A percentile compares a stretch with the other conserved stretches of the same genome.
Conservation (phyloP, 2,888 invertebrate genomes). For the Epistrophe eligans region DNA sequence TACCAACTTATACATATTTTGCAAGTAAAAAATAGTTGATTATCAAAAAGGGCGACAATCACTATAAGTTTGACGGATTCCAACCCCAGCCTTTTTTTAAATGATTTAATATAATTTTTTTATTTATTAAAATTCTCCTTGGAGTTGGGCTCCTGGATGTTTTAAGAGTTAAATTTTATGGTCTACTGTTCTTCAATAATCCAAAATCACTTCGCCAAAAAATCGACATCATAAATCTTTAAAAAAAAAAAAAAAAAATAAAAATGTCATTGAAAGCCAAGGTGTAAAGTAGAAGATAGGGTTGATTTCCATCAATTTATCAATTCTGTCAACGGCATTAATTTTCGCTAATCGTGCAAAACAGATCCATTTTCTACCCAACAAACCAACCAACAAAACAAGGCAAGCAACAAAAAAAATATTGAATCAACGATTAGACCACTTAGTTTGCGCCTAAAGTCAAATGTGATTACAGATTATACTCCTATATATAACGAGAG, state of each 20-base stretch:
- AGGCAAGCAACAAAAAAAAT: background rate
- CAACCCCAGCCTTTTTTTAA: too few species aligned
- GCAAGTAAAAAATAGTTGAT: too few species aligned
- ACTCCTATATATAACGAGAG: background rate
- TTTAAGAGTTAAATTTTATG: too few species aligned
- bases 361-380: constrained; percentile 23
- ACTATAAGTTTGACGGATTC: too few species aligned
- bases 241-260: too few species aligned
- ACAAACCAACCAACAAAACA: background rate
- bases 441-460: constrained; percentile 2
- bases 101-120: too few species aligned
- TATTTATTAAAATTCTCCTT: too few species aligned
- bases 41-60: too few species aligned
- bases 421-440: constrained; percentile 12
- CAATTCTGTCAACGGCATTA: constrained; percentile 32
- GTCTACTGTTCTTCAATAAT: background rate
- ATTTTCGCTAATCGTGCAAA: constrained; percentile 17
- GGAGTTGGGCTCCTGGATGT: too few species aligned
- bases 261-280: constrained; percentile 2
- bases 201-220: background rate
- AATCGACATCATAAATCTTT: constrained; percentile 4
- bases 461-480: constrained; percentile 26
- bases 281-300: background rate
- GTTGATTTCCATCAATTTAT: constrained; percentile 20
- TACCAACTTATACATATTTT: too few species aligned